Conservation (phyloP, 2,888 invertebrate genomes). For the Drosophila mimetica region DNA sequence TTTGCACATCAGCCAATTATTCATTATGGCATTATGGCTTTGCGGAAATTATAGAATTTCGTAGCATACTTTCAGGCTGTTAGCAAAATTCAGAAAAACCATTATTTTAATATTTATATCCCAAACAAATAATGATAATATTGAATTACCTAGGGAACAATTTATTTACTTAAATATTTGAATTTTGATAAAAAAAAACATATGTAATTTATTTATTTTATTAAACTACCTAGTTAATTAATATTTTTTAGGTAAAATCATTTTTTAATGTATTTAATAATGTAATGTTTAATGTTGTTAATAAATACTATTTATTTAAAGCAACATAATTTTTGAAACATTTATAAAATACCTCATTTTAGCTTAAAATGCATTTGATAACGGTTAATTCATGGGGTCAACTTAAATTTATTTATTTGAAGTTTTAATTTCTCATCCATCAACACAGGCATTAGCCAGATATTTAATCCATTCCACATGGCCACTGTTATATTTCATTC, state of each 20-base stretch:
- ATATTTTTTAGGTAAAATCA: too few relatives aligned
- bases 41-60: background rate
- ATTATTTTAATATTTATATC: background rate
- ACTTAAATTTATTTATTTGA: background rate
- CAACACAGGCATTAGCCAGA: background rate
- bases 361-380: background rate
- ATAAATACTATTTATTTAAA: too few relatives aligned
- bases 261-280: background rate
- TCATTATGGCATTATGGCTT: background rate
- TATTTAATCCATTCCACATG: background rate
- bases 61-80: slow-evolving; percentile 24
- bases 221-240: background rate
- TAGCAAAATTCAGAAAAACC: fast-evolving
- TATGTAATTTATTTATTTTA: too few relatives aligned
- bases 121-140: too few relatives aligned
- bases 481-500: slow-evolving; percentile 8
- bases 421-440: background rate
- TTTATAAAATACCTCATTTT: background rate
- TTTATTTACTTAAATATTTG: too few relatives aligned
- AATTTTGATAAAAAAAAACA: too few relatives aligned
- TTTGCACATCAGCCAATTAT: slow-evolving; percentile 37
- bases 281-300: too few relatives aligned
- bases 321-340: background rate
- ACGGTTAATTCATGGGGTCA: background rate
- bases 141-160: too few relatives aligned